A percentile compares a stretch with the other conserved stretches of the same genome.
These are phyloP conservation scores for Spilogale gracilis DNA, from an alignment of 2,113 vertebrate genomes.

Conservation along the genomic window DNA sequence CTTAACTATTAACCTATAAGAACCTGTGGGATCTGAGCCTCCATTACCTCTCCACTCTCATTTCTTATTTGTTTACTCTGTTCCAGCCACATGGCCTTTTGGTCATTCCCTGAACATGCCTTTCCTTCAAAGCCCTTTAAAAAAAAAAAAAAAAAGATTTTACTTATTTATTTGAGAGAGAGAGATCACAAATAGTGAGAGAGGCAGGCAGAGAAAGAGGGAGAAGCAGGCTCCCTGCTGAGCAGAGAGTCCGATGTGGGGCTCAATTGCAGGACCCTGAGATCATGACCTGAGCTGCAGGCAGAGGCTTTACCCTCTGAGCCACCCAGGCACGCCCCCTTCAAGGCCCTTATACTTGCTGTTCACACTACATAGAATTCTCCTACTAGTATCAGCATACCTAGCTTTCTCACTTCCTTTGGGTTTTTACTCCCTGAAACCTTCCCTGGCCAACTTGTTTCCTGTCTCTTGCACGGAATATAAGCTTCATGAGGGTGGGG, in stretches of 20 bases:
- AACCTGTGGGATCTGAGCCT: not conserved
- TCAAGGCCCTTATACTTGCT: not conserved
- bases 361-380: not conserved
- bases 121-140: not conserved
- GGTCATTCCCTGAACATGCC: not conserved
- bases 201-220: too few relatives aligned
- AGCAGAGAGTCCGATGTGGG: too few relatives aligned
- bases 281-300: too few relatives aligned
- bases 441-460: constrained; percentile 6
- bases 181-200: too few relatives aligned
- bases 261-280: too few relatives aligned
- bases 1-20: not conserved
- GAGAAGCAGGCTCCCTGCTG: too few relatives aligned
- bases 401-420: not conserved
- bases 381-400: not conserved
- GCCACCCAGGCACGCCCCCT: not conserved
- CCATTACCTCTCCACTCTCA: not conserved
- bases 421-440: not conserved
- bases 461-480: not conserved
- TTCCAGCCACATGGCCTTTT: not conserved
- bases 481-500: not conserved
- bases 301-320: too few relatives aligned
- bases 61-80: not conserved
- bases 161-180: too few relatives aligned
- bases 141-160: too few relatives aligned